Conservation (phyloP, 2,888 invertebrate genomes). For the Pammene aurita region DNA sequence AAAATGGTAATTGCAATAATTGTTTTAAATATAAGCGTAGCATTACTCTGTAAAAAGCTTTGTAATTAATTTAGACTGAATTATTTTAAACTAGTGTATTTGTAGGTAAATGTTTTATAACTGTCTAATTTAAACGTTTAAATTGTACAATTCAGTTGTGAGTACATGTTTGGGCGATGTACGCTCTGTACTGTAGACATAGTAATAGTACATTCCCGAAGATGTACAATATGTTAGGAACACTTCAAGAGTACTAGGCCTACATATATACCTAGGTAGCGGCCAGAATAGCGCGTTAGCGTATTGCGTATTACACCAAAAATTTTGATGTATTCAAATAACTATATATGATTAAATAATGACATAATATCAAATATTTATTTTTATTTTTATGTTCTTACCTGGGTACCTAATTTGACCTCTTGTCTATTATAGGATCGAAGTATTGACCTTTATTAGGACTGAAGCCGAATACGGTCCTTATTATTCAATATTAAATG, state of each 20-base stretch:
- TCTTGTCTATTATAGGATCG: neutral
- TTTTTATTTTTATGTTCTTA: conserved; percentile 50
- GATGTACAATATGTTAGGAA: conserved; percentile 73
- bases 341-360: conserved; percentile 74
- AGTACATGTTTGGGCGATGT: conserved; percentile 36
- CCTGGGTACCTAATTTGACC: neutral
- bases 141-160: conserved; percentile 32
- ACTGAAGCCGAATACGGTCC: no score
- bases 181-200: conserved; percentile 36
- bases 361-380: conserved; percentile 61
- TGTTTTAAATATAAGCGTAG: conserved; percentile 37
- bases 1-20: conserved; percentile 46
- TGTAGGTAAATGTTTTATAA: conserved; percentile 42
- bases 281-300: conserved; percentile 66
- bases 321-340: conserved; percentile 78
- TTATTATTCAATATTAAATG: no score
- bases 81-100: conserved; percentile 44
- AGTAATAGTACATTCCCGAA: conserved; percentile 78
- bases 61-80: conserved; percentile 44
- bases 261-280: conserved; percentile 63
- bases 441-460: no score
- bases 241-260: conserved; percentile 51
- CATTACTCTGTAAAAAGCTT: conserved; percentile 45
- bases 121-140: conserved; percentile 39
- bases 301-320: conserved; percentile 78